Percentiles rank a stretch among this genome's conserved stretches.
These are phyloP conservation scores for Achlya flavicornis DNA, from an alignment of 2,888 invertebrate species.

Conservation along the genomic window DNA sequence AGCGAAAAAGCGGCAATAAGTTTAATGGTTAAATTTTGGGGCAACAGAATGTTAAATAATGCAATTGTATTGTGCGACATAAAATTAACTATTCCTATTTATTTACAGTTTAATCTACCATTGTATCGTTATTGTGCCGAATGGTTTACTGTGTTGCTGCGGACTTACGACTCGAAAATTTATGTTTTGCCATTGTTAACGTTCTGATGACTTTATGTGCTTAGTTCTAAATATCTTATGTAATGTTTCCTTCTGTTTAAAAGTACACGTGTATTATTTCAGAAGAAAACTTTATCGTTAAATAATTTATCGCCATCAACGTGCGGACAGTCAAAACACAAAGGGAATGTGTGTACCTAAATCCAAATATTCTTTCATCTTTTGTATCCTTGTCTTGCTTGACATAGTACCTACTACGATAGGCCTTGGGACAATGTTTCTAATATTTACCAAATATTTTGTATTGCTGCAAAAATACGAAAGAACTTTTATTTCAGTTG, in stretches of 20 bases:
- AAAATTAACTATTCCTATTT: not conserved
- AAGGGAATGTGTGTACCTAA: not conserved
- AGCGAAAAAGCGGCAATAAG: too few species aligned
- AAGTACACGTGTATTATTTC: not conserved
- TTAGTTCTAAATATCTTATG: not conserved
- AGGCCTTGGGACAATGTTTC: not conserved
- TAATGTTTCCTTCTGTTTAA: not conserved
- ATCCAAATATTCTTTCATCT: not conserved
- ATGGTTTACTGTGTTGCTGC: not conserved
- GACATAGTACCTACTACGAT: not conserved
- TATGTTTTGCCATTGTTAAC: slow-evolving; percentile 17
- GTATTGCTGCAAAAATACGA: not conserved
- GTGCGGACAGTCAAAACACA: not conserved
- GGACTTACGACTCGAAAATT: slow-evolving; percentile 25
- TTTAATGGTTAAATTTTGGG: not conserved
- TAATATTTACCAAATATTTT: not conserved
- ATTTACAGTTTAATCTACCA: slow-evolving; percentile 16
- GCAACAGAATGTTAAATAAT: not conserved
- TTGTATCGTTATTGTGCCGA: slow-evolving; percentile 18
- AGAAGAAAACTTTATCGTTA: too few species aligned
- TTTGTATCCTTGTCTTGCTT: not conserved
- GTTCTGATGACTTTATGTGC: not conserved
- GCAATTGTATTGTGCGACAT: not conserved
- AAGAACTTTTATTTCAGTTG: not conserved
- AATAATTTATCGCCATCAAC: not conserved